Base-by-base conservation (phyloP, 2,888 invertebrate species). In the Xanthia icteritia region DNA sequence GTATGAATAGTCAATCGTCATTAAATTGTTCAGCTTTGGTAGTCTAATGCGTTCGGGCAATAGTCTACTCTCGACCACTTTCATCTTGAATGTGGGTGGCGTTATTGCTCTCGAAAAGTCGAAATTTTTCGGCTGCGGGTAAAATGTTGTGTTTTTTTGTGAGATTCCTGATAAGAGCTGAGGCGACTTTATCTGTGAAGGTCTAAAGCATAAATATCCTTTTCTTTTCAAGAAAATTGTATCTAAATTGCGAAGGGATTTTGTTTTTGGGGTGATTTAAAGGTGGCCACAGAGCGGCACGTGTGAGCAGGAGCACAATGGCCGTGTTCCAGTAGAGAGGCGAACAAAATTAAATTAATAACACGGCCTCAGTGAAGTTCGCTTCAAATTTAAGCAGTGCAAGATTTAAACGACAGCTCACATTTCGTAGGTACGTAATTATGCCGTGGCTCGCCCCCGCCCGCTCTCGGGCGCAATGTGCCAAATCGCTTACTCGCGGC, bases 1-100 rank as follows among this genome's bases (percentile, higher is more conserved):
- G 94, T 94, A 96, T 96, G 96, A 96, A 96, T 96, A 96, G 96
- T 95, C 96, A 96, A 96, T 96, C 94, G 95, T 95, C 96, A 96
- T 96, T 96, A 96, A 95, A 96, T 95, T 94, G 95, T 96, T 96
- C 95, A 93, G 95, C 95, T 95, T 95, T 96, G 95, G 94, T 95
- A 95, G 95, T 95, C 95, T 95, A 95, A 95, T 94, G 92, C 93
- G 93, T 91, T 91, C 90, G 89, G 89, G 90, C 90, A 89, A 89
- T 90, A 86, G 88, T 87, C 88, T 87, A 81, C 89, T 88, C 73
- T 84, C 81, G 73, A 73, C 86, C 86, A 83, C 81, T 86, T 85
- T 79, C 81, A 83, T 88, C 82, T 80, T 73, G 72, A 81, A 88
- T 85, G 81, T 81, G 77, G 77, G 66, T 74, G 77, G 73, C 78